Conservation (phyloP, 2,888 invertebrate genomes). For the Lysandra bellargus region DNA sequence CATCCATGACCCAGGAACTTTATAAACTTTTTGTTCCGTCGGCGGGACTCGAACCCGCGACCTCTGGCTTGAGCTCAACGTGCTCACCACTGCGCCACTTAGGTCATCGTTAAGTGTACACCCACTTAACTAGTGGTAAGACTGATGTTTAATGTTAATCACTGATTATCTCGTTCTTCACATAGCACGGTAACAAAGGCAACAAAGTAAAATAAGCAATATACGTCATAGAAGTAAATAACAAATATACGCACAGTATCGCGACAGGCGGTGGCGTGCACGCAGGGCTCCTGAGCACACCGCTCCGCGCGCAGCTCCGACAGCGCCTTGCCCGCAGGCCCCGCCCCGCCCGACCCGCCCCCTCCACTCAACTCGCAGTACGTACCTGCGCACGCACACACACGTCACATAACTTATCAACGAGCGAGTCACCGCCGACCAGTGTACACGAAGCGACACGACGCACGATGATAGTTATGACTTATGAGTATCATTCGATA, state of each 20-base stretch:
- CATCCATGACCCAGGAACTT: no score
- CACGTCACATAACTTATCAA: constrained; percentile 51
- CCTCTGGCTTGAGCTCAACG: no score
- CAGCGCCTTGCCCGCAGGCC: constrained; percentile 65
- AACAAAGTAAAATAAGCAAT: neutral
- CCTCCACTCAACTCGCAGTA: constrained; percentile 74
- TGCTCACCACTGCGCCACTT: no score
- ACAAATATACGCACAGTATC: constrained; percentile 81
- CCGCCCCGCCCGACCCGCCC: constrained; percentile 64
- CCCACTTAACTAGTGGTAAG: no score
- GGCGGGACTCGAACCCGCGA: no score
- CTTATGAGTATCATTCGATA: neutral
- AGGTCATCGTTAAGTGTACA: no score
- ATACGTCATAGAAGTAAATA: neutral
- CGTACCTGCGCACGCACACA: constrained; percentile 69
- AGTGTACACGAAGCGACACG: neutral
- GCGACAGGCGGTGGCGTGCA: constrained; percentile 81
- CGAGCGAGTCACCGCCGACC: neutral
- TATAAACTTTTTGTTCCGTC: no score
- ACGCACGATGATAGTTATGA: neutral
- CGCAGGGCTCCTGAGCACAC: constrained; percentile 67
- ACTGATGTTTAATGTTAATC: no score
- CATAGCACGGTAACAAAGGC: neutral
- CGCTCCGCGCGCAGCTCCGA: constrained; percentile 60
- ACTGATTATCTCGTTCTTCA: neutral